These are phyloP conservation scores for Protophormia terraenovae DNA, from an alignment of 2,888 invertebrate genomes.

Conservation along the genomic window DNA sequence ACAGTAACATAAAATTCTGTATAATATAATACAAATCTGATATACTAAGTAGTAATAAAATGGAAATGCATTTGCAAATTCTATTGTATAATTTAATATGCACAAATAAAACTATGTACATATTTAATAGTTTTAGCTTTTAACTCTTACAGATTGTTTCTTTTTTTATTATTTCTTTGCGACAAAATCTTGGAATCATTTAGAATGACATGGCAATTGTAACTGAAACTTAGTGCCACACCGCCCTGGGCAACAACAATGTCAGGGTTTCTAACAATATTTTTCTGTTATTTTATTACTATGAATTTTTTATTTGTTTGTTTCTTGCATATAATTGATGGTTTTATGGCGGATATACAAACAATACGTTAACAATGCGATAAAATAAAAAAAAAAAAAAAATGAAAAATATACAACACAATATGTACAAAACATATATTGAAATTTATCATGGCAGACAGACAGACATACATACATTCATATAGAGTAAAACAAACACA, in stretches of 20 bases:
- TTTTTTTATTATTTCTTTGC: no score
- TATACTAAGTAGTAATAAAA: background rate
- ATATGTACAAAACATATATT: background rate
- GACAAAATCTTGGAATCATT: constrained; percentile 14
- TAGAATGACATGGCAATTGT: constrained; percentile 8
- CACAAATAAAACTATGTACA: background rate
- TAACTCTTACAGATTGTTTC: no score
- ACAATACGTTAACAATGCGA: background rate
- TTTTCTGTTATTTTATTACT: no score
- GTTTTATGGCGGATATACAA: constrained; percentile 42
- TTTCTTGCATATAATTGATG: constrained; percentile 39
- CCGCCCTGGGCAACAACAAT: constrained; percentile 26
- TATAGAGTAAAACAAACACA: background rate
- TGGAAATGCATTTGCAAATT: constrained; percentile 14
- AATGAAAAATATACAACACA: background rate
- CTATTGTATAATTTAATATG: constrained; percentile 28
- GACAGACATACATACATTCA: no score
- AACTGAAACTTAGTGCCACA: background rate
- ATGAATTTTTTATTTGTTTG: background rate
- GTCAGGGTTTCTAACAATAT: constrained; percentile 39
- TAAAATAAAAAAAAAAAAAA: no score
- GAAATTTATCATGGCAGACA: background rate
- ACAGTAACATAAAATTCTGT: background rate
- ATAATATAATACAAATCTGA: background rate
- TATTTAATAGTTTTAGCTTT: constrained; percentile 17